Conservation (phyloP, 2,888 invertebrate species). For the Laspeyria flexula region DNA sequence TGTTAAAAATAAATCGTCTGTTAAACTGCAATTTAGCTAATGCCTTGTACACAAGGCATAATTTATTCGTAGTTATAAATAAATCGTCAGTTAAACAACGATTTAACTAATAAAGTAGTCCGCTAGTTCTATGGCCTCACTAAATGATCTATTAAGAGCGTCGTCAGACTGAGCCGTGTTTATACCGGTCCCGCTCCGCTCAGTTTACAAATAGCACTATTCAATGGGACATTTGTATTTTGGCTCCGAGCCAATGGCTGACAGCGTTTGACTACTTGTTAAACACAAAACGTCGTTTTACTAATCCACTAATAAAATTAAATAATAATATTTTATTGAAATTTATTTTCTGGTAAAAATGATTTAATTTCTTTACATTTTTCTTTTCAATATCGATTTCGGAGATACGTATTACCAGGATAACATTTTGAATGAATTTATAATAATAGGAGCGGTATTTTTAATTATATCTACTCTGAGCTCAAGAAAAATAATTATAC, state of each 20-base stretch:
- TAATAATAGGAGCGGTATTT: too few relatives aligned
- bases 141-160: slow-evolving; percentile 71
- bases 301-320: slow-evolving; percentile 16
- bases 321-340: background rate
- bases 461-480: too few relatives aligned
- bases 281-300: slow-evolving; percentile 50
- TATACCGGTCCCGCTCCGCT: slow-evolving; percentile 56
- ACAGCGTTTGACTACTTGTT: slow-evolving; percentile 70
- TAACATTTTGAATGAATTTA: too few relatives aligned
- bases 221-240: slow-evolving; percentile 84
- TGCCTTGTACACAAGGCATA: too few relatives aligned
- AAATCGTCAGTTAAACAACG: too few relatives aligned
- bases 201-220: slow-evolving; percentile 79
- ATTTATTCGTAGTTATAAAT: too few relatives aligned
- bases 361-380: background rate
- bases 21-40: too few relatives aligned
- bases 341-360: background rate
- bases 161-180: slow-evolving; percentile 49
- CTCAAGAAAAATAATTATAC: too few relatives aligned
- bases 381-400: background rate
- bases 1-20: too few relatives aligned
- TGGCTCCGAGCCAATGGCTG: slow-evolving; percentile 71
- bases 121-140: slow-evolving; percentile 57
- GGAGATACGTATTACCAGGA: too few relatives aligned
- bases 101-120: background rate